Evolutionary conservation across 2,888 invertebrate species (phyloP), one percentile per base, ranked within the genome.

Genomic region (Atethmia centrago): DNA sequence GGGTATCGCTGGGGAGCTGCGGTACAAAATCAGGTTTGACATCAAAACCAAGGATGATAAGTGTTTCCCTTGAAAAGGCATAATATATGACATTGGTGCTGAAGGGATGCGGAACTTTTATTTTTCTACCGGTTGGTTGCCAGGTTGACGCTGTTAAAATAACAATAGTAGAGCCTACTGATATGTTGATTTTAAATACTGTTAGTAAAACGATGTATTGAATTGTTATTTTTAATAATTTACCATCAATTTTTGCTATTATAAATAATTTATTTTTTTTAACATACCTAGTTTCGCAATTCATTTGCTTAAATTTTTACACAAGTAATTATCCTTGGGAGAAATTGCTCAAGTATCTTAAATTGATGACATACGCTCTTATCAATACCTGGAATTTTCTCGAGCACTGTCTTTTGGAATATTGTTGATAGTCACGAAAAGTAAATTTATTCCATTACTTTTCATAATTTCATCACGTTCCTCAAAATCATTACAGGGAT

Each of bases 251-350:
- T n/a, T n/a, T n/a, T n/a, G n/a, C n/a, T n/a, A n/a, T n/a, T n/a
- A n/a, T n/a, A n/a, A n/a, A n/a, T n/a, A n/a, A n/a, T n/a, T n/a
- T n/a, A n/a, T n/a, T n/a, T n/a, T n/a, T n/a, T n/a, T n/a, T n/a
- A n/a, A n/a, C n/a, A n/a, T n/a, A n/a, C n/a, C n/a, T n/a, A n/a
- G n/a, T 62, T 78, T 72, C 42, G 68, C 45, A 82, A 87, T 87
- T 81, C 87, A 82, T 84, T 82, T 84, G 65, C 7, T 40, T 36
- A n/a, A 25, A 42, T 68, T 68, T 5, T 40, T n/a, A 49, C 28
- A 21, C 19, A 31, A 19, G 80, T 47, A 74, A 78, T 68, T 72
- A 40, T 74, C 21, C 55, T 51, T 28, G 16, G 16, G 28, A 56
- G 56, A 69, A 75, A 77, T 70, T 62, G 56, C 47, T 25, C 36